Evolutionary conservation across 2,888 invertebrate genomes (phyloP).

Genomic region (Pachycephus smyrnensis): DNA sequence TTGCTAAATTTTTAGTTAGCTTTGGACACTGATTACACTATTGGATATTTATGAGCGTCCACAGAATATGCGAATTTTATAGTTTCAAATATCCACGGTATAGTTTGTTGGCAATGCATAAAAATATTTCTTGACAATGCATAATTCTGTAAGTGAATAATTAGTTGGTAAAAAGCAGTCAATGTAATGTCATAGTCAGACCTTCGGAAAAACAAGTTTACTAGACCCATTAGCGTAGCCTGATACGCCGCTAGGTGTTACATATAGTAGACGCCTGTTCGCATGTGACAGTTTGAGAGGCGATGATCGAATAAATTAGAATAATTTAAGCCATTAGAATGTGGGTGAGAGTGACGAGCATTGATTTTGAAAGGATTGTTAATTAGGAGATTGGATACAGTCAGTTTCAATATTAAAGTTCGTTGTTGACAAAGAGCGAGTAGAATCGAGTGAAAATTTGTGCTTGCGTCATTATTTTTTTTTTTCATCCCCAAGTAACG

Average conservation of each 20-base stretch:
- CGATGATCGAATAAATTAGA: background rate
- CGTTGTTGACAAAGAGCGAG: background rate
- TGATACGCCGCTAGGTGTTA: background rate
- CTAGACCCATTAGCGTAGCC: background rate
- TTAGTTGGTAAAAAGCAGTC: background rate
- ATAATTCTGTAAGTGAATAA: background rate
- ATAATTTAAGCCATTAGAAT: background rate
- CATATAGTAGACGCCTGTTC: background rate
- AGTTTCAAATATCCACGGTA: background rate
- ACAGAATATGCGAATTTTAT: background rate
- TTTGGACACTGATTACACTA: background rate
- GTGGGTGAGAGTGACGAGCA: background rate
- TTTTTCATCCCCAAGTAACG: background rate
- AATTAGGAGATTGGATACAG: background rate
- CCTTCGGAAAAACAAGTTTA: background rate
- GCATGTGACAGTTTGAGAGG: background rate
- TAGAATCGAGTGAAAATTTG: background rate
- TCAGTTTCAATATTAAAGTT: too few relatives aligned
- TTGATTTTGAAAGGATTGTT: background rate
- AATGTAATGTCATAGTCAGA: background rate
- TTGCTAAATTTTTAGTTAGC: background rate
- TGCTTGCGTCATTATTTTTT: background rate
- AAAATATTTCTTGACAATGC: background rate
- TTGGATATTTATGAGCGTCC: background rate
- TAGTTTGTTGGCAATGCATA: background rate